Base-by-base conservation (phyloP, 2,797 vertebrate species). In the Leptatherina wallacei region DNA sequence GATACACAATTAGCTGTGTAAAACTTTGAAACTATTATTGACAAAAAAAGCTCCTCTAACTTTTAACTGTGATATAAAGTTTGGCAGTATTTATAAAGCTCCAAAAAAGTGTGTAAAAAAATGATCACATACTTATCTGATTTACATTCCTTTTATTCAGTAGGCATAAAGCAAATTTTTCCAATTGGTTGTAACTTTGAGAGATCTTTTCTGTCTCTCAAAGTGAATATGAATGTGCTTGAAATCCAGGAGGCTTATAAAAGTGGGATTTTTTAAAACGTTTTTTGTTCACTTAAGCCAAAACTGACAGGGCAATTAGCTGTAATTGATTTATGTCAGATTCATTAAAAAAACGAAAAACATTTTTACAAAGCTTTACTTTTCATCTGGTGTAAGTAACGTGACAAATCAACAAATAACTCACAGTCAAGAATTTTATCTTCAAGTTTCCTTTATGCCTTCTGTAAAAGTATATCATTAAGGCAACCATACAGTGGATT, bases 381-480 rank as follows among this genome's bases (percentile, higher is more conserved):
- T 22, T 29, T 58, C 18, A 29, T 52, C 52, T 63, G n/a, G 18
- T 67, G 20, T 64, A 69, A 32, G 35, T 27, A n/a, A 62, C 36
- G 78, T 69, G 54, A 13, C 59, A 66, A 65, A 65, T 57, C 27
- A 72, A 92, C 35, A 92, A 91, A 92, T 20, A 75, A 91, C 88
- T 95, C 93, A 91, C 87, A 95, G 87, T 93, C 90, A 62, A 79
- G 52, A 88, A 85, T 80, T 88, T 88, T 85, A 80, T 95, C 95
- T 95, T 95, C 95, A 93, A 92, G 93, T 94, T 90, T 93, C 92
- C 96, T 95, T 96, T 95, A 96, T 70, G 88, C 94, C 93, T 96
- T 95, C 95, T 95, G 96, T 96, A 96, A 96, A 97, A 96, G 95
- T 96, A 96, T 96, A 96, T 95, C 83, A 94, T 95, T 95, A 96